Evolutionary conservation across 92 coral and sea anemone genomes (phyloP), one percentile per base, ranked within the genome.

Genomic region (Muricea muricata): DNA sequence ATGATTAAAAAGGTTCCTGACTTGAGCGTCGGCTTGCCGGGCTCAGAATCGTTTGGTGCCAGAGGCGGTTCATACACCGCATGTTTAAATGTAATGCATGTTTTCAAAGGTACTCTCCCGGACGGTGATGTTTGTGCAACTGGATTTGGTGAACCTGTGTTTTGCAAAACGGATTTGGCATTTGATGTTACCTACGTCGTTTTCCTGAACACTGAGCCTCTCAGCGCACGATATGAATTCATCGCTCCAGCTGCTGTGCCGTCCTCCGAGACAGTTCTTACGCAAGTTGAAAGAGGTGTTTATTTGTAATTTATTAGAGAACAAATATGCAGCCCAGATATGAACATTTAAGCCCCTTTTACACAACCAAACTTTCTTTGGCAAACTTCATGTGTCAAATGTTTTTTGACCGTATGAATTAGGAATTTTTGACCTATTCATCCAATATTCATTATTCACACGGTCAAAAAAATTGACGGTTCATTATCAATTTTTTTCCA

Each of bases 41-140:
- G 3, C 12, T 17, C 56, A 2, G 20, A 48, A 48, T 48, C 56
- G 50, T 40, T 31, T 8, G 75, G 75, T 14, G 46, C 75, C 1
- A n/a, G n/a, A n/a, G 10, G 29, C 21, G 75, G 48, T 68, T 33
- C 75, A 31, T 68, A 68, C 50, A 68, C 75, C 9, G 78, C 78
- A 21, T 35, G 52, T 72, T 25, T 72, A n/a, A 41, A 40, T 21
- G 54, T 72, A 47, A 15, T 57, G 0, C 56, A 72, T 7, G 78
- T 72, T 2, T 72, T 40, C 54, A 72, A 72, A 72, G 78, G 78
- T 2, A 9, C 4, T 3, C 54, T 72, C 12, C 32, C 50, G 3
- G 35, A 13, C 6, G 54, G 52, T 40, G 54, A 35, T 35, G 26
- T 72, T 41, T 35, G 28, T 47, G 78, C 55, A 35, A 11, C 31